Evolutionary conservation across 2,797 vertebrate species (phyloP).

Genomic region (Pagetopsis macropterus): DNA sequence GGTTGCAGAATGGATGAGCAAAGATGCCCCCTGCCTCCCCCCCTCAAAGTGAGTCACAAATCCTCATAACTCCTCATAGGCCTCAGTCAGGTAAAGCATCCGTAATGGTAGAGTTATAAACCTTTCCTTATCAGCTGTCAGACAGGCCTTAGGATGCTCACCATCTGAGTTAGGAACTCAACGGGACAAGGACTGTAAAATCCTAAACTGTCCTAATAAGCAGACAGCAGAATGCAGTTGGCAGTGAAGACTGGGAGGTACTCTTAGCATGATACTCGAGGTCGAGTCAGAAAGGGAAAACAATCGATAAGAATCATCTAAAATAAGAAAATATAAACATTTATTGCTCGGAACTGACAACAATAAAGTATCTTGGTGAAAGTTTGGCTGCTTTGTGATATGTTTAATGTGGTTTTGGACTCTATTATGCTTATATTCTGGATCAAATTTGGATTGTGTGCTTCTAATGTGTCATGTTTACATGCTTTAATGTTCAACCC

Average conservation of each 20-base stretch:
- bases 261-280: conserved; percentile 19
- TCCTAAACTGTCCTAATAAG: conserved; percentile 51
- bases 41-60: conserved; percentile 78
- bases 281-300: conserved; percentile 11
- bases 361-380: background rate
- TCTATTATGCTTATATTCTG: too few species aligned
- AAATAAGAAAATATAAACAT: conserved; percentile 1
- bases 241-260: conserved; percentile 13
- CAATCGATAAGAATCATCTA: conserved; percentile 22
- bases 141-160: conserved; percentile 66
- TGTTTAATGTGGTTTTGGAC: background rate
- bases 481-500: too few species aligned
- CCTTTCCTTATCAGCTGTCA: conserved; percentile 74
- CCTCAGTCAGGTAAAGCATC: conserved; percentile 52
- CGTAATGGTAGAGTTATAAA: conserved; percentile 58
- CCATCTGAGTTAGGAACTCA: conserved; percentile 46
- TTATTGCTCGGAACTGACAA: background rate
- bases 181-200: conserved; percentile 24
- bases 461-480: too few species aligned
- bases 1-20: conserved; percentile 94
- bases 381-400: background rate
- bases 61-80: conserved; percentile 48
- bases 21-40: conserved; percentile 81
- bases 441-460: too few species aligned
- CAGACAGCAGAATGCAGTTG: conserved; percentile 21